Percentiles rank a stretch among this genome's conserved stretches.
These are phyloP conservation scores for Venustoraphidia nigricollis DNA, from an alignment of 2,888 invertebrate genomes.

Conservation along the genomic window DNA sequence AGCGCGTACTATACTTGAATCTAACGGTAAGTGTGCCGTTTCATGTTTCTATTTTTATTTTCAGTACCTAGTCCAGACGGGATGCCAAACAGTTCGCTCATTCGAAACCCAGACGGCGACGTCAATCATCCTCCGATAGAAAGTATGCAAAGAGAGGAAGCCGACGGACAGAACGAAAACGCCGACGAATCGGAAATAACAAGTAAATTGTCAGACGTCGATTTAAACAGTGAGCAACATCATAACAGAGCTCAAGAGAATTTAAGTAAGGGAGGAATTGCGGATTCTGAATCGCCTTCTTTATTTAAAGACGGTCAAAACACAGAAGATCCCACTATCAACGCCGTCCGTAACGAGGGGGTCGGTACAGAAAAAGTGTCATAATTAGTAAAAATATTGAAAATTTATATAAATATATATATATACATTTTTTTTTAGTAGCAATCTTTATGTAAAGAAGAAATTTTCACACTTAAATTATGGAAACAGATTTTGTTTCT, in stretches of 20 bases:
- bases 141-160: constrained; percentile 38
- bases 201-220: constrained; percentile 18
- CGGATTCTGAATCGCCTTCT: too few relatives aligned
- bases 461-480: too few relatives aligned
- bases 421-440: too few relatives aligned
- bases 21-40: too few relatives aligned
- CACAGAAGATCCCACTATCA: not conserved
- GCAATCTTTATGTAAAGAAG: too few relatives aligned
- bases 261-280: too few relatives aligned
- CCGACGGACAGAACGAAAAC: constrained; percentile 27
- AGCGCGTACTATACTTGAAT: too few relatives aligned
- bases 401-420: too few relatives aligned
- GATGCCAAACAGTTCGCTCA: not conserved
- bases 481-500: too few relatives aligned
- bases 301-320: not conserved
- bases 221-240: too few relatives aligned
- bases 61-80: constrained; percentile 3
- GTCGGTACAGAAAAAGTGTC: not conserved
- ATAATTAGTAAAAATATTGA: not conserved
- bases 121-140: constrained; percentile 18
- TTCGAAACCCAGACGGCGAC: not conserved
- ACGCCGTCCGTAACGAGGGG: not conserved
- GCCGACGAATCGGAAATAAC: constrained; percentile 22
- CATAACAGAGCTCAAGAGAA: too few relatives aligned
- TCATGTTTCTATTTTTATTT: too few relatives aligned